A percentile compares a stretch with the other conserved stretches of the same genome.
These are phyloP conservation scores for Sclerodermus sp. DNA, from an alignment of 2,888 invertebrate species.

Conservation along the genomic window DNA sequence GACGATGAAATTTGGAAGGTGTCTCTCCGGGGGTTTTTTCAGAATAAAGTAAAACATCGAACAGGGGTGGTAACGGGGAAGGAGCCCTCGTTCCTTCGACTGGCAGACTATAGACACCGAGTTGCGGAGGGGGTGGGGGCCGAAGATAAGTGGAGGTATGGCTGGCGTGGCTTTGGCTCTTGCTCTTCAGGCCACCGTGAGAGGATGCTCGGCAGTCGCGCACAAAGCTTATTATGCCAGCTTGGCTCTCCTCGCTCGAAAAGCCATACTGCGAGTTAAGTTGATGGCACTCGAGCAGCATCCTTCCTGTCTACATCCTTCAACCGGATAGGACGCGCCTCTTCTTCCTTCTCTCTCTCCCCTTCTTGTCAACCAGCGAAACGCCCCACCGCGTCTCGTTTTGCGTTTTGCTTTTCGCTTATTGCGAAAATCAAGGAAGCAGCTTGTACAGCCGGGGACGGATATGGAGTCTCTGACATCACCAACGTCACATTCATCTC, in stretches of 20 bases:
- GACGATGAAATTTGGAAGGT: no score
- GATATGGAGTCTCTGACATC: no score
- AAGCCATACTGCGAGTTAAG: slow-evolving; percentile 41
- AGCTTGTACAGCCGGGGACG: no score
- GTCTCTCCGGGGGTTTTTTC: no score
- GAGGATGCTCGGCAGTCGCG: slow-evolving; percentile 35
- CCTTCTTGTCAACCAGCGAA: background rate
- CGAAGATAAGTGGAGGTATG: slow-evolving; percentile 6
- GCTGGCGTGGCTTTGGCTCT: slow-evolving; percentile 23
- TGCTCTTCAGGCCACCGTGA: slow-evolving; percentile 28
- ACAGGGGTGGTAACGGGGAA: no score
- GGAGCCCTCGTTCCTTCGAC: no score
- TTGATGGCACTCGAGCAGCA: slow-evolving; percentile 47
- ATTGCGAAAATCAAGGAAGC: no score
- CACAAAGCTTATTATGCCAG: slow-evolving; percentile 51
- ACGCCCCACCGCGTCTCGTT: background rate
- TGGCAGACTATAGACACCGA: no score
- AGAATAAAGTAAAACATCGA: no score
- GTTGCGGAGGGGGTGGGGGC: background rate
- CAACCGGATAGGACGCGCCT: slow-evolving; percentile 30
- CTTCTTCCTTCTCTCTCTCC: slow-evolving; percentile 12
- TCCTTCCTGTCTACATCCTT: slow-evolving; percentile 41
- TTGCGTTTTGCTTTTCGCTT: no score
- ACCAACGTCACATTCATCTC: no score
- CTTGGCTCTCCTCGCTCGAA: slow-evolving; percentile 33